Base-by-base conservation (phyloP, 1,140 invertebrate genomes). In the Cardiocondyla obscurior region DNA sequence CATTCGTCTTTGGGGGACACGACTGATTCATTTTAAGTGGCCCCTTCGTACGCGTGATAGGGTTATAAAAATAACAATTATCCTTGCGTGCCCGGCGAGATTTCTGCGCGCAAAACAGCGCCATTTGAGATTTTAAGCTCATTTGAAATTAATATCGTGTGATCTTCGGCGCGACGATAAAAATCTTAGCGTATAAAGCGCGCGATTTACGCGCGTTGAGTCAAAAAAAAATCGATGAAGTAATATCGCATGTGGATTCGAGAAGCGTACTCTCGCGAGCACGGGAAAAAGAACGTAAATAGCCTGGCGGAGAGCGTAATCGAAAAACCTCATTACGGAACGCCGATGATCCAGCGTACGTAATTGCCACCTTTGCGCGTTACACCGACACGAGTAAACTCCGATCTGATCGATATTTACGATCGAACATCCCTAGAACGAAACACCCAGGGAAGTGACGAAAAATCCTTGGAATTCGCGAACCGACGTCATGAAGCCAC, bases 111-210 rank as follows among this genome's bases (percentile, higher is more conserved):
- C 60, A 67, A 65, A 67, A 55, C 22, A 79, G 55, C 62, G n/a
- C 22, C 46, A 30, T 77, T 65, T 36, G 33, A 51, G 44, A 42
- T 67, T 10, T 67, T 25, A 39, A 69, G 25, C 25, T n/a, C 62
- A 19, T 79, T 69, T 22, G 12, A 53, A 69, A 79, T 79, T 79
- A 79, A 79, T 69, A 55, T 77, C 74, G 60, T 22, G 62, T 60
- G 39, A 67, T 65, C 33, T 67, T 67, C 60, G n/a, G 4, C 3
- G 16, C 46, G 46, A 19, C 62, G 33, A 28, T 46, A 67, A 69
- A 55, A 69, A 60, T 53, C 10, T n/a, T 12, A 3, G 12, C 42
- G 8, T 12, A 76, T 76, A 76, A 76, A 64, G 30, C 46, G 51
- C 12, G 62, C 74, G 28, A 67, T 79, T 79, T 79, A 69, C 62